Base-by-base conservation (phyloP, 2,888 invertebrate genomes). In the Autographa pulchrina region DNA sequence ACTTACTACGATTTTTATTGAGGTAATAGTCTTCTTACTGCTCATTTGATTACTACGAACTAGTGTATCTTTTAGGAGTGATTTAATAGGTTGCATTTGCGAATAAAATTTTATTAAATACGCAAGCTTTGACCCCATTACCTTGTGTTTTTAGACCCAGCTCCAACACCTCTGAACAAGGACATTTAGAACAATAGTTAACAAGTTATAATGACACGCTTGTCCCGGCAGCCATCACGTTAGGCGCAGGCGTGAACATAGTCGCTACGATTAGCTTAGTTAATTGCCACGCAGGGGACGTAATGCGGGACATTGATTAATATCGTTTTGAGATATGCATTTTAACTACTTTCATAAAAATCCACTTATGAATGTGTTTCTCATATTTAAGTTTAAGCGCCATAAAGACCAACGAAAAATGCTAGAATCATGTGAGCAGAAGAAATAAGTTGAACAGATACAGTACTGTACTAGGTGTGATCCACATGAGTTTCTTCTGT, bases 231-330 rank as follows among this genome's bases (percentile, higher is more conserved):
- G 78, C 31, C n/a, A 66, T 66, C 62, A 65, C 67, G 77, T 80
- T 68, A 77, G 54, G 73, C 61, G 76, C 76, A n/a, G 78, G 85
- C 85, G 83, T 85, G 85, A 82, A 84, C 81, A 74, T 70, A 48
- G 63, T 38, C 31, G 62, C 78, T 82, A 82, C 78, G 79, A 82
- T 84, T 70, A 72, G 65, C 74, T 72, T 70, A 8, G 62, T 71
- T 62, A 48, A 64, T 62, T 65, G n/a, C 35, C 14, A 32, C 16
- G 14, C 20, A 65, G 70, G 70, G 62, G 61, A 20, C 13, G 43
- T 60, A 69, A 78, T 78, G 72, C 78, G 77, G 72, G 78, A 77
- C 20, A 25, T 18, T 59, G 25, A n/a, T 41, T 72, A 25, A 59
- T 52, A 56, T 58, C 61, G 65, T n/a, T 68, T 75, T 63, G 8